Percentiles rank a stretch among this genome's conserved stretches.
phyloP scores from a whole-genome alignment of 2,113 vertebrate genomes.

The Notothenia coriiceps region DNA sequence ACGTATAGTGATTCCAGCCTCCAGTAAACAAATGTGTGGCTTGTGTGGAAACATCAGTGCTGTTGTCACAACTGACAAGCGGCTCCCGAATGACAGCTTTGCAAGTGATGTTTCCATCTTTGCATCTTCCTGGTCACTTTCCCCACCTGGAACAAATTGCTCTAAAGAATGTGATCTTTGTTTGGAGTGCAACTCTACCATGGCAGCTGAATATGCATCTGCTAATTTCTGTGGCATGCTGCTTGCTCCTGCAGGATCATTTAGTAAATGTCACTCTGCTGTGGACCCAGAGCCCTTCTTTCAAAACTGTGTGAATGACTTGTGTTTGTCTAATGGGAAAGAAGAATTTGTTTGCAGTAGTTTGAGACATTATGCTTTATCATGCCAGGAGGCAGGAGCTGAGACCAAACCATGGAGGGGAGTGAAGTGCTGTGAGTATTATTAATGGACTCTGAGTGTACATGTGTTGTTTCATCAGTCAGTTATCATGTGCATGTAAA shows the following conservation, averaged over 20 bases:
- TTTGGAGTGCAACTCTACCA: conserved; percentile 34
- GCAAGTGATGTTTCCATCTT: conserved; percentile 1
- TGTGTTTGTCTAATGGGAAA: conserved; percentile 50
- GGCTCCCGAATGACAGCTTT: not conserved
- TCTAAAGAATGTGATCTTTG: conserved; percentile 38
- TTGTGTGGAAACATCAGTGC: conserved; percentile 43
- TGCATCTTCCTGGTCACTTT: conserved; percentile 39
- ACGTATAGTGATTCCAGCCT: conserved; percentile 21
- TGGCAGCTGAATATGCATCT: conserved; percentile 37
- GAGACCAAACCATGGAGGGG: conserved; percentile 58
- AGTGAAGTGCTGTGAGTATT: conserved; percentile 61
- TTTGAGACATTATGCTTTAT: conserved; percentile 54
- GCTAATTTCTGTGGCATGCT: conserved; percentile 53
- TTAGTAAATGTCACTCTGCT: conserved; percentile 49
- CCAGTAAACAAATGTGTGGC: conserved; percentile 44
- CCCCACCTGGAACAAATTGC: conserved; percentile 19
- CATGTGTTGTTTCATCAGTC: conserved; percentile 33
- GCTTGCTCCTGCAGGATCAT: conserved; percentile 48
- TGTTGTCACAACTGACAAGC: conserved; percentile 48
- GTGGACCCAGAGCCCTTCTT: conserved; percentile 56
- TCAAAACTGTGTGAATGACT: conserved; percentile 63
- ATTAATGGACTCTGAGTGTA: conserved; percentile 2
- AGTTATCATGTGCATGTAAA: conserved; percentile 25
- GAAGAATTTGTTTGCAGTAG: conserved; percentile 47
- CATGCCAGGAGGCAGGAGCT: conserved; percentile 58